Conservation (phyloP, 2,888 invertebrate genomes). For the Cremastinae sp. region DNA sequence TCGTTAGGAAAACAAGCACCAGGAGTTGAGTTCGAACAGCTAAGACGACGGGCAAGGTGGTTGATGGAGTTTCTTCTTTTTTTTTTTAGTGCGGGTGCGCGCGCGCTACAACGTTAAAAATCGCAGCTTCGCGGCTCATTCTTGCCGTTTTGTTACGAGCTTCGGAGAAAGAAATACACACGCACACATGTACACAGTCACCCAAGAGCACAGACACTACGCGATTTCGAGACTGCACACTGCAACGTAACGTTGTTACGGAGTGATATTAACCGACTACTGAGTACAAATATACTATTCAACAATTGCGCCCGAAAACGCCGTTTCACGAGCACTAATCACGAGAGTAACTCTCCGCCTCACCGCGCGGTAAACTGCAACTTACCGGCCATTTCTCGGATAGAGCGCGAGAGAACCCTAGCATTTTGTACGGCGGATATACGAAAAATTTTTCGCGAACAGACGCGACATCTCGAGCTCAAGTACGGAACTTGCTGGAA, state of each 20-base stretch:
- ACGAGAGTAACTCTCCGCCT: slow-evolving; percentile 43
- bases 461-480: slow-evolving; percentile 18
- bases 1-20: slow-evolving; percentile 13
- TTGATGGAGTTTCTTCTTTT: slow-evolving; percentile 32
- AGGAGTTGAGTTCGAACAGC: slow-evolving; percentile 24
- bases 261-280: slow-evolving; percentile 2
- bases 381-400: slow-evolving; percentile 75
- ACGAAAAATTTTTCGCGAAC: slow-evolving; percentile 25
- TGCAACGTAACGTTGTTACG: slow-evolving; percentile 7
- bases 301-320: slow-evolving; percentile 31
- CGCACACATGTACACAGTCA: slow-evolving; percentile 16
- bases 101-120: slow-evolving; percentile 46
- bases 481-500: background rate
- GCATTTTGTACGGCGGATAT: slow-evolving; percentile 35
- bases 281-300: slow-evolving; percentile 21
- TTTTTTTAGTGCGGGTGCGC: slow-evolving; percentile 28
- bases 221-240: slow-evolving; percentile 17
- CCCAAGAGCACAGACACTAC: background rate
- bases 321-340: slow-evolving; percentile 43
- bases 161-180: no score
- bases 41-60: slow-evolving; percentile 49
- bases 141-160: slow-evolving; percentile 31
- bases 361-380: slow-evolving; percentile 65
- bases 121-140: slow-evolving; percentile 45
- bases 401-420: slow-evolving; percentile 40